Evolutionary conservation across 2,888 invertebrate genomes (phyloP), one percentile per base, ranked within the genome.

Genomic region (Seira ritae): DNA sequence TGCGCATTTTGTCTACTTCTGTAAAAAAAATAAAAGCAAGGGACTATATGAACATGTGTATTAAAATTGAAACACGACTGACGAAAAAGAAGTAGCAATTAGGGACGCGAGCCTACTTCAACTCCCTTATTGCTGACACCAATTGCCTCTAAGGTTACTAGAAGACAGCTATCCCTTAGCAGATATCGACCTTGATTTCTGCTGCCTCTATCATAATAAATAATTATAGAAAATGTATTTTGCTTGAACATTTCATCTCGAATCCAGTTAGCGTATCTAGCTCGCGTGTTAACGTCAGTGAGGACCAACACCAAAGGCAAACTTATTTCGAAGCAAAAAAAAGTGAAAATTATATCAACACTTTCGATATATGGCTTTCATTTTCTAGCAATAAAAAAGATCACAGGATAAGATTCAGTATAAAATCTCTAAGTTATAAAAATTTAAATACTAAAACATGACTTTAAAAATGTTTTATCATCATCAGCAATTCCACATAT

Each of bases 401-500:
- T 81, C 81, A 81, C 81, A 81, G 81, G 62, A 65, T 66, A 22
- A 19, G 6, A 65, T 22, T 31, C 12, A 31, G 50, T n/a, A 72
- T 24, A 37, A 10, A 31, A 55, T 55, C n/a, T 17, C 15, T 23
- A 70, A 12, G 17, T 23, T 20, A 17, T 50, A 42, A 24, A n/a
- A 19, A 19, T 55, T n/a, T 60, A 23, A 71, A 37, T 42, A 55
- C 55, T 69, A 24, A 17, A 24, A 42, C 17, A n/a, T 42, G 20
- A 23, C 55, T 71, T 31, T 8, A 73, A 60, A 37, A 73, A 65
- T 74, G 42, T 66, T 24, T 10, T 68, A 17, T 65, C 62, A 15
- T 62, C 12, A 17, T 66, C 68, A 82, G 17, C 82, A 82, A 68
- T 82, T 82, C 82, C 82, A 82, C 62, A 82, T 19, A 22, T 82